These are phyloP conservation scores for Eudasyphora cyanicolor DNA, from an alignment of 2,888 invertebrate species.

Conservation along the genomic window DNA sequence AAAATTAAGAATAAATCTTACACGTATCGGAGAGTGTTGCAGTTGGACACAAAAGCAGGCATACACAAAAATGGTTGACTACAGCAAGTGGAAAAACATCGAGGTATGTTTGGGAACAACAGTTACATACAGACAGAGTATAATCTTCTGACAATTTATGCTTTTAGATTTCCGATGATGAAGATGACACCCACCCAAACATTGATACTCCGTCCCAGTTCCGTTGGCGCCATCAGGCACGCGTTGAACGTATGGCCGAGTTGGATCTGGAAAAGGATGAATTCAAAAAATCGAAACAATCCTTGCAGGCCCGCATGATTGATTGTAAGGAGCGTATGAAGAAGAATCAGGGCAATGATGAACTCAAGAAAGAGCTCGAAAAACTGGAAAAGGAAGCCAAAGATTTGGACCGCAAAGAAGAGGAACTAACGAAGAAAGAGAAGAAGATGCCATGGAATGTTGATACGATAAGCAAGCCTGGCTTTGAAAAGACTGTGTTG, in stretches of 20 bases:
- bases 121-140: no score
- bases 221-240: constrained; percentile 98
- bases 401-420: constrained; percentile 82
- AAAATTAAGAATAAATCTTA: no score
- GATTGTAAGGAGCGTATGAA: constrained; percentile 82
- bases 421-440: constrained; percentile 87
- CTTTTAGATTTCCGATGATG: constrained; percentile 97
- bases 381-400: constrained; percentile 85
- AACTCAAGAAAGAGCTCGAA: constrained; percentile 81
- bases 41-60: no score
- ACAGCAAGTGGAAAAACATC: constrained; percentile 99
- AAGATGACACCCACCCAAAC: constrained; percentile 99
- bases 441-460: constrained; percentile 98
- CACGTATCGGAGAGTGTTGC: no score
- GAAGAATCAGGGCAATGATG: constrained; percentile 72
- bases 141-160: not conserved
- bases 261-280: constrained; percentile 83
- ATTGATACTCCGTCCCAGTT: constrained; percentile 99
- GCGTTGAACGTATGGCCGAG: constrained; percentile 93
- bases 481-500: constrained; percentile 97
- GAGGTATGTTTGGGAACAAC: constrained; percentile 84
- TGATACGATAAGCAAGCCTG: constrained; percentile 98
- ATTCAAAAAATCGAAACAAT: constrained; percentile 83
- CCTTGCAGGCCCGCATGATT: constrained; percentile 85
- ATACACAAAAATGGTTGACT: constrained; percentile 90